Evolutionary conservation across 1,140 invertebrate species (phyloP).

Genomic region (Hyles vespertilio): DNA sequence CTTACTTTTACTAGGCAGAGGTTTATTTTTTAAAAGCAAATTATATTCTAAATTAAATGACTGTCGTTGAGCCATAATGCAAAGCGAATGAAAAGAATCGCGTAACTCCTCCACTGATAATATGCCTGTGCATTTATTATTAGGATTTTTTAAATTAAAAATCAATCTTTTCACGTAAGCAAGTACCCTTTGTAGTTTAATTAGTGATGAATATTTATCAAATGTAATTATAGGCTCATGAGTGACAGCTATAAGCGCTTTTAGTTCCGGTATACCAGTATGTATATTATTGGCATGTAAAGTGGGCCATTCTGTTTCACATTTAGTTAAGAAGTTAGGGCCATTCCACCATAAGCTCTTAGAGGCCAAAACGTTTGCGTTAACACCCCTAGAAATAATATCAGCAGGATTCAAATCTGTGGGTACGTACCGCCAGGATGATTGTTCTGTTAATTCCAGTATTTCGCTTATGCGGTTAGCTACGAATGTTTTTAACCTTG

Average conservation of each 20-base stretch:
- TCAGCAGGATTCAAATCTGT: constrained; percentile 30
- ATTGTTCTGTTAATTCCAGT: constrained; percentile 24
- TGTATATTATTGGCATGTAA: neutral
- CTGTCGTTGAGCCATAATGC: constrained; percentile 7
- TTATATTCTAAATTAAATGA: constrained; percentile 11
- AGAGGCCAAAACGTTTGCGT: constrained; percentile 15
- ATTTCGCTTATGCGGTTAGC: constrained; percentile 50
- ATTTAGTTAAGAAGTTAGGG: constrained; percentile 2
- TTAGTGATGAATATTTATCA: constrained; percentile 9
- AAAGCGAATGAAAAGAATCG: constrained; percentile 5
- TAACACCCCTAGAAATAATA: constrained; percentile 28
- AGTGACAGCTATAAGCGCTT: neutral
- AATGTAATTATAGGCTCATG: constrained; percentile 1
- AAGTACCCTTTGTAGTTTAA: neutral
- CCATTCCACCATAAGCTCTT: constrained; percentile 17
- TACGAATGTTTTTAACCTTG: constrained; percentile 49
- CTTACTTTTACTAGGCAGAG: neutral
- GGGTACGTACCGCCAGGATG: constrained; percentile 26
- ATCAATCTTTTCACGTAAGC: constrained; percentile 10
- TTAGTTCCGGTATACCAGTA: constrained; percentile 8
- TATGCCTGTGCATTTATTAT: neutral
- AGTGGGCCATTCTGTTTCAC: neutral
- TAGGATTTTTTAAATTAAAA: constrained; percentile 8
- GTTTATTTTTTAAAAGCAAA: constrained; percentile 6
- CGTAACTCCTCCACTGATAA: constrained; percentile 13